These are phyloP conservation scores for Arctia plantaginis DNA, from an alignment of 2,888 invertebrate species.

Conservation along the genomic window DNA sequence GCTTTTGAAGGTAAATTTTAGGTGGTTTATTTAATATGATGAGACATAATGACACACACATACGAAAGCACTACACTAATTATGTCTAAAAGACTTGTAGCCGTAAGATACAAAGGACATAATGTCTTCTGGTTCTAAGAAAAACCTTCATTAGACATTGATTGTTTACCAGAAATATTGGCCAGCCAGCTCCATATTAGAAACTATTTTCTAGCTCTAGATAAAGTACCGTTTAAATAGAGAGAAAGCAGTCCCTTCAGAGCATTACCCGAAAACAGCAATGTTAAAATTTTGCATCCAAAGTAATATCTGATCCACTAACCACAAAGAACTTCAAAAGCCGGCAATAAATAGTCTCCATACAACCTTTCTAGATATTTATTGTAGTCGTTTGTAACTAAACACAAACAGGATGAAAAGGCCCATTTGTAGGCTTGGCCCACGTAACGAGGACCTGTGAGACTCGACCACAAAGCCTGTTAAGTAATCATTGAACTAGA, in stretches of 20 bases:
- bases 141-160: background rate
- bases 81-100: background rate
- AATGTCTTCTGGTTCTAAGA: background rate
- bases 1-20: background rate
- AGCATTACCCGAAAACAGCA: background rate
- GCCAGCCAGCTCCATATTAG: background rate
- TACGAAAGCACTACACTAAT: background rate
- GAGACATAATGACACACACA: background rate
- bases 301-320: background rate
- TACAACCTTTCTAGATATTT: constrained; percentile 25
- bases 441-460: constrained; percentile 26
- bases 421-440: constrained; percentile 33
- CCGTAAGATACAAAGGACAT: no score
- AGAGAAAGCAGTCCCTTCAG: background rate
- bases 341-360: constrained; percentile 26
- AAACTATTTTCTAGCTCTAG: background rate
- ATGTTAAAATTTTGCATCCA: background rate
- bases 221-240: background rate
- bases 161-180: background rate
- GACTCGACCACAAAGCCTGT: background rate
- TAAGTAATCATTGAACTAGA: background rate
- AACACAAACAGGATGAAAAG: constrained; percentile 44
- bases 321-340: background rate
- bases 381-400: constrained; percentile 30
- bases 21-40: no score